Evolutionary conservation across 1,140 invertebrate genomes (phyloP), one percentile per base, ranked within the genome.

Genomic region (Psix sp.): DNA sequence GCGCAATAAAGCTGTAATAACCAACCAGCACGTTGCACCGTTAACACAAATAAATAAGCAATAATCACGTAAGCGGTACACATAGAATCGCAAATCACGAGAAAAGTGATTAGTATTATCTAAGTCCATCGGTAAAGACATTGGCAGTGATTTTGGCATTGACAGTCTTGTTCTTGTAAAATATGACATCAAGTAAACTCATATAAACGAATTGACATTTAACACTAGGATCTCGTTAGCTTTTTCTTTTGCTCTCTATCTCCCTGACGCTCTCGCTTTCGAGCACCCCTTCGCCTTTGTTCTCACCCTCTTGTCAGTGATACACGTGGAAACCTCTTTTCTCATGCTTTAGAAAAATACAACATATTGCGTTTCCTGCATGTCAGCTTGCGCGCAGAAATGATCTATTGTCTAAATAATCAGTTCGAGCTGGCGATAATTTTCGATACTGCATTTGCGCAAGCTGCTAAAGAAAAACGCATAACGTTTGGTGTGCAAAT

Each of bases 401-500:
- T 24, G 4, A 24, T 9, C 9, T 24, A 4, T 4, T 24, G 21
- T 24, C 9, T 24, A 21, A 43, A 43, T n/a, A n/a, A n/a, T n/a
- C n/a, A n/a, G n/a, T n/a, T n/a, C n/a, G n/a, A n/a, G n/a, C n/a
- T n/a, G n/a, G n/a, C n/a, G n/a, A n/a, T n/a, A n/a, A n/a, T n/a
- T n/a, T n/a, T n/a, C n/a, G n/a, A n/a, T n/a, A n/a, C n/a, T n/a
- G n/a, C n/a, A n/a, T n/a, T n/a, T n/a, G 39, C 65, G 66, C 62
- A 74, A 77, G 75, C 49, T 70, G 68, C 17, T 49, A 52, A 29
- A 11, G 60, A 67, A 71, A 78, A 77, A 59, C 39, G 76, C 80
- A 72, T 67, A 74, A 75, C 73, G 74, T 29, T 36, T 77, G 74
- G 77, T 74, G 78, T 80, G 76, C 76, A 76, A 77, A 59, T 80